Percentiles rank a stretch among this genome's conserved stretches.
These are phyloP conservation scores for Siniperca knerii DNA, from an alignment of 2,113 vertebrate genomes.

Conservation along the genomic window DNA sequence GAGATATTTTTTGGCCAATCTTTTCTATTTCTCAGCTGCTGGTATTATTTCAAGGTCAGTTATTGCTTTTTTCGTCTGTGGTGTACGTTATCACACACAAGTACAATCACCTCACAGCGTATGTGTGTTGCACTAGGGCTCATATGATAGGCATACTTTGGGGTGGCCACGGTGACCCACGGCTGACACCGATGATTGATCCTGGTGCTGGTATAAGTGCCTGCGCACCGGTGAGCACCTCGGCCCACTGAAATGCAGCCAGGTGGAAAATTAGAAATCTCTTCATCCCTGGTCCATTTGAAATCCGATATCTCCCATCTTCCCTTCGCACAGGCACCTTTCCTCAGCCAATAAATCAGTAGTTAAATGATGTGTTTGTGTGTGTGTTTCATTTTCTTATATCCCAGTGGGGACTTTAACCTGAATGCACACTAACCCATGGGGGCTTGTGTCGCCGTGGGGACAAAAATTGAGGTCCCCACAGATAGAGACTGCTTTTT, in stretches of 20 bases:
- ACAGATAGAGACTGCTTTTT: no score
- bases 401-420: no score
- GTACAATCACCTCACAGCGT: neutral
- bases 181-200: constrained; percentile 83
- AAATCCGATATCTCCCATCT: constrained; percentile 82
- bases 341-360: constrained; percentile 76
- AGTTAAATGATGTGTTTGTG: constrained; percentile 77
- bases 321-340: constrained; percentile 52
- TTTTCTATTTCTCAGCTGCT: constrained; percentile 3
- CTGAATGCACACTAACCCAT: no score
- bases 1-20: neutral
- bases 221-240: constrained; percentile 63
- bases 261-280: constrained; percentile 87
- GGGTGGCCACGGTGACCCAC: constrained; percentile 66
- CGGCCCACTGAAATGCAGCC: constrained; percentile 77
- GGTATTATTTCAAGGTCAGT: constrained; percentile 39
- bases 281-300: constrained; percentile 83
- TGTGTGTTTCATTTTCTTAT: neutral
- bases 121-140: constrained; percentile 6
- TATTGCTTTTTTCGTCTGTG: constrained; percentile 15
- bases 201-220: constrained; percentile 77
- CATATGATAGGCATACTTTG: constrained; percentile 40
- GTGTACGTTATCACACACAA: constrained; percentile 5
- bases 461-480: no score
- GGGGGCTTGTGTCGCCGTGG: no score